phyloP scores from a whole-genome alignment of 2,888 invertebrate species.

The Lasioglossum pauxillum region DNA sequence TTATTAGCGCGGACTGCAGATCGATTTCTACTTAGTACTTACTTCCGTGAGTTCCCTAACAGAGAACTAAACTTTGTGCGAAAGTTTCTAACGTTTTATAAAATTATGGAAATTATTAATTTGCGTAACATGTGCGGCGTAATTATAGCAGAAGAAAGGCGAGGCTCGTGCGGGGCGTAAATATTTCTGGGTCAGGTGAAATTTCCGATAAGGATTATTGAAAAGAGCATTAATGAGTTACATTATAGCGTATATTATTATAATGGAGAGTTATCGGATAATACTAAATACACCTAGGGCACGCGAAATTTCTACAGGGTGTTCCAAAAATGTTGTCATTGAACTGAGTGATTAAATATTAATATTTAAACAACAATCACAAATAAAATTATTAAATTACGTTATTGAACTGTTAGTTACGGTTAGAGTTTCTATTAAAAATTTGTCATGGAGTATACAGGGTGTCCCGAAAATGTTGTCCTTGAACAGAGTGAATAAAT shows the following conservation, averaged over 20 bases:
- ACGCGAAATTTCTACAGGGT: too few relatives aligned
- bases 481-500: too few relatives aligned
- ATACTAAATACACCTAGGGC: background rate
- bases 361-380: too few relatives aligned
- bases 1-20: background rate
- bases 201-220: background rate
- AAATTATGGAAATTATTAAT: background rate
- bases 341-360: too few relatives aligned
- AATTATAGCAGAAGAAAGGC: background rate
- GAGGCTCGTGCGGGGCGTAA: background rate
- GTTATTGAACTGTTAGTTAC: too few relatives aligned
- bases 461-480: too few relatives aligned
- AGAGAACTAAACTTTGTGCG: background rate
- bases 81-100: background rate
- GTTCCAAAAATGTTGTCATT: too few relatives aligned
- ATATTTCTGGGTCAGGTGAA: background rate
- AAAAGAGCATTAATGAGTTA: background rate
- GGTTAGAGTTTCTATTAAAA: too few relatives aligned
- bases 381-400: too few relatives aligned
- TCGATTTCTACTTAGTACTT: background rate
- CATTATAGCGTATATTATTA: background rate
- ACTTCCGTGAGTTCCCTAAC: background rate
- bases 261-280: background rate
- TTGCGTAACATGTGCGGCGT: background rate
- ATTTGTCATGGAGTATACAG: too few relatives aligned